Conservation (phyloP, 2,888 invertebrate species). For the Pterostichus madidus region DNA sequence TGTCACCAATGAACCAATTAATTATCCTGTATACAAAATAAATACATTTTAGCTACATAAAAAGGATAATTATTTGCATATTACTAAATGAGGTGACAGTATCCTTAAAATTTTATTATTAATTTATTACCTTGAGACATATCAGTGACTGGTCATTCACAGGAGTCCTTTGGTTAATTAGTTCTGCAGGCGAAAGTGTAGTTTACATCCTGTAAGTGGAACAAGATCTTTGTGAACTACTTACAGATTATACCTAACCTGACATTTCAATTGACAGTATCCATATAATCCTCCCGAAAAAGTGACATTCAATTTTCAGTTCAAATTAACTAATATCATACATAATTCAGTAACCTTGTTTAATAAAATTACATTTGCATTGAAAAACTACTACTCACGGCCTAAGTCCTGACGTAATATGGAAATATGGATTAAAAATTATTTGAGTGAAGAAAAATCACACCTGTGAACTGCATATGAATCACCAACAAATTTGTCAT, state of each 20-base stretch:
- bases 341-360: conserved; percentile 44
- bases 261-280: conserved; percentile 55
- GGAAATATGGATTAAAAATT: conserved; percentile 66
- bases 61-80: too few species aligned
- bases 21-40: not conserved
- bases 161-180: conserved; percentile 46
- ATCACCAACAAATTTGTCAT: conserved; percentile 13
- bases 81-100: conserved; percentile 8
- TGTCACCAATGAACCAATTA: not conserved
- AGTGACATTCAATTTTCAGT: conserved; percentile 15
- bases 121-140: conserved; percentile 63
- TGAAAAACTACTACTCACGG: conserved; percentile 66
- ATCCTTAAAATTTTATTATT: conserved; percentile 5
- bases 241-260: conserved; percentile 65
- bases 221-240: conserved; percentile 65
- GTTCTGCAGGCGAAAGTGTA: conserved; percentile 59
- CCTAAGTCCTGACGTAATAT: conserved; percentile 66
- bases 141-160: conserved; percentile 59
- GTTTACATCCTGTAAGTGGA: conserved; percentile 66
- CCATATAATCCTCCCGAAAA: conserved; percentile 21
- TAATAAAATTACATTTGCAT: conserved; percentile 48
- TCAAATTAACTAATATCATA: conserved; percentile 10
- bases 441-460: conserved; percentile 60
- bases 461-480: conserved; percentile 58
- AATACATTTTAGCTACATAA: not conserved